Evolutionary conservation across 2,888 invertebrate genomes (phyloP).

Genomic region (Colostygia pectinataria): DNA sequence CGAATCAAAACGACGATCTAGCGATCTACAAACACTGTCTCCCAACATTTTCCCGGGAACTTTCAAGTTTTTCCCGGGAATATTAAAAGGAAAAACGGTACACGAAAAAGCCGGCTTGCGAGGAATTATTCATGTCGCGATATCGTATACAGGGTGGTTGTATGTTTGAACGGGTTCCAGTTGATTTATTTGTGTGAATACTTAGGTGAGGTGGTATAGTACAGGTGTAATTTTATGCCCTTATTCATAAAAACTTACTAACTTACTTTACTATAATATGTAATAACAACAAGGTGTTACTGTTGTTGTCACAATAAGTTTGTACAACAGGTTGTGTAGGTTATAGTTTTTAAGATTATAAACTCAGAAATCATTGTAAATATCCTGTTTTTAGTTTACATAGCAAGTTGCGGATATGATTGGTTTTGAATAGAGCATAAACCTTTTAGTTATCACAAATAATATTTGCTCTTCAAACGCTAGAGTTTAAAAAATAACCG

Average conservation of each 20-base stretch:
- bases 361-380: too few species aligned
- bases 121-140: slow-evolving; percentile 61
- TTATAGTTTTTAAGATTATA: too few species aligned
- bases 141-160: slow-evolving; percentile 29
- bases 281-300: too few species aligned
- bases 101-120: slow-evolving; percentile 42
- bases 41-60: slow-evolving; percentile 57
- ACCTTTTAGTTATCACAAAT: too few species aligned
- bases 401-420: too few species aligned
- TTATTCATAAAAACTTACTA: too few species aligned
- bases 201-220: slow-evolving; percentile 12
- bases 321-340: too few species aligned
- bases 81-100: slow-evolving; percentile 69
- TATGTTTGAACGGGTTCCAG: slow-evolving; percentile 26
- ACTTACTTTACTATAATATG: too few species aligned
- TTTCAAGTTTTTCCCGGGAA: slow-evolving; percentile 42
- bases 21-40: slow-evolving; percentile 71
- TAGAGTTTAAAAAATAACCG: neutral
- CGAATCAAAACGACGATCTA: slow-evolving; percentile 53
- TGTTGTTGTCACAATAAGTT: too few species aligned
- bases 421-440: too few species aligned
- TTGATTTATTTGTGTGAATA: slow-evolving; percentile 20
- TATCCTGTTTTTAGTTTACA: too few species aligned
- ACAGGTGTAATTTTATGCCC: slow-evolving; percentile 1
- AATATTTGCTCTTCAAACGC: too few species aligned